These are phyloP conservation scores for Falcaria lacertinaria DNA, from an alignment of 2,888 invertebrate species.

Conservation along the genomic window DNA sequence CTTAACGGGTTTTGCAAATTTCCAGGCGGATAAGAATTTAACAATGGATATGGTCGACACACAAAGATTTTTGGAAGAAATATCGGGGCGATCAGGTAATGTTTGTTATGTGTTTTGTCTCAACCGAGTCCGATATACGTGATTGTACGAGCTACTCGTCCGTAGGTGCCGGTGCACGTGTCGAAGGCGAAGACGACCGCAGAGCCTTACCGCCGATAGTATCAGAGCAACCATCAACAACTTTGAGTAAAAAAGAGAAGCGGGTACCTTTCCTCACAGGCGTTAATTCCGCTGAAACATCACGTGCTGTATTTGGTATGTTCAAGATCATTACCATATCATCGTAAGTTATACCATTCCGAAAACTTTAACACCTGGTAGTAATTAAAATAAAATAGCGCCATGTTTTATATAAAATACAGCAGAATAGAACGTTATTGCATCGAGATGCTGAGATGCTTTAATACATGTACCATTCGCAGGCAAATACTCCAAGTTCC, in stretches of 20 bases:
- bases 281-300: slow-evolving; percentile 86
- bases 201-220: slow-evolving; percentile 84
- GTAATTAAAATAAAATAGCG: no score
- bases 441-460: no score
- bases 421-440: no score
- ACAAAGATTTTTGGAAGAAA: slow-evolving; percentile 81
- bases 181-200: slow-evolving; percentile 83
- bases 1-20: slow-evolving; percentile 8
- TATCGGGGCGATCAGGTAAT: slow-evolving; percentile 76
- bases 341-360: no score
- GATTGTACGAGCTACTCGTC: not conserved
- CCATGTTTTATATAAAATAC: no score
- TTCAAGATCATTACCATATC: no score
- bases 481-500: slow-evolving; percentile 63
- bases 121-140: not conserved
- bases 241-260: slow-evolving; percentile 75
- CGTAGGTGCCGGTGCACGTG: slow-evolving; percentile 82
- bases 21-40: slow-evolving; percentile 80
- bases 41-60: slow-evolving; percentile 77
- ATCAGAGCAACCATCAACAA: slow-evolving; percentile 80
- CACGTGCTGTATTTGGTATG: slow-evolving; percentile 79
- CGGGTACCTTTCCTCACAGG: slow-evolving; percentile 86
- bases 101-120: not conserved
- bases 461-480: slow-evolving; percentile 9
- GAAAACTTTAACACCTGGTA: no score